Conservation (phyloP, 2,888 invertebrate species). For the Nomada goodeniana region DNA sequence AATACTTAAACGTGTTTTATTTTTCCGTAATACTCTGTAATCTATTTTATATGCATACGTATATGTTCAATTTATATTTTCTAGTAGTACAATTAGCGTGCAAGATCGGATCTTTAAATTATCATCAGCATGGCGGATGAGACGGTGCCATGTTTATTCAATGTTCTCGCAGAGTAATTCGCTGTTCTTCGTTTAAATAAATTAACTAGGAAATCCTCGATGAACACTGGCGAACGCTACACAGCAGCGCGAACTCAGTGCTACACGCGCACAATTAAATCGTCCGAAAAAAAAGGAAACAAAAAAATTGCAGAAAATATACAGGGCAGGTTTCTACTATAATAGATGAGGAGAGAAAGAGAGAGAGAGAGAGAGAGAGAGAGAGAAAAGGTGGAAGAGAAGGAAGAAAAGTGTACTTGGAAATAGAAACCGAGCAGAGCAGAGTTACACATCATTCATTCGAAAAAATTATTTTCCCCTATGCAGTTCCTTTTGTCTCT, state of each 20-base stretch:
- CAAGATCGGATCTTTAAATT: conserved; percentile 45
- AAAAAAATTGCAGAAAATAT: background rate
- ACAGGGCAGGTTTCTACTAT: conserved; percentile 62
- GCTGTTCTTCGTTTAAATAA: conserved; percentile 78
- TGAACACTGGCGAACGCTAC: conserved; percentile 75
- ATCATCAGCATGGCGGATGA: conserved; percentile 22
- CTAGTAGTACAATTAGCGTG: conserved; percentile 33
- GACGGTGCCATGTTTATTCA: background rate
- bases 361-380: background rate
- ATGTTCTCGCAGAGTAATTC: conserved; percentile 58
- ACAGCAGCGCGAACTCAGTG: conserved; percentile 76
- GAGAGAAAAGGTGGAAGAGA: background rate
- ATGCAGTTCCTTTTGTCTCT: conserved; percentile 79
- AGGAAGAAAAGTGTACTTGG: conserved; percentile 55
- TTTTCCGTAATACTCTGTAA: conserved; percentile 37
- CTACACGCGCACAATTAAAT: conserved; percentile 48
- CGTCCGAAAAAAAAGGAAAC: conserved; percentile 51
- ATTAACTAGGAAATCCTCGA: conserved; percentile 80
- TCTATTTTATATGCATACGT: conserved; percentile 33
- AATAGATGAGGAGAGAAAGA: conserved; percentile 36
- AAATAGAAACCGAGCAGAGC: conserved; percentile 61
- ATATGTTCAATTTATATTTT: conserved; percentile 48
- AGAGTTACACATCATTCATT: conserved; percentile 30
- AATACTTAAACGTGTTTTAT: conserved; percentile 57
- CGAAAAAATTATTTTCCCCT: conserved; percentile 76